Base-by-base conservation (phyloP, 2,888 invertebrate genomes). In the Cheilosia soror region DNA sequence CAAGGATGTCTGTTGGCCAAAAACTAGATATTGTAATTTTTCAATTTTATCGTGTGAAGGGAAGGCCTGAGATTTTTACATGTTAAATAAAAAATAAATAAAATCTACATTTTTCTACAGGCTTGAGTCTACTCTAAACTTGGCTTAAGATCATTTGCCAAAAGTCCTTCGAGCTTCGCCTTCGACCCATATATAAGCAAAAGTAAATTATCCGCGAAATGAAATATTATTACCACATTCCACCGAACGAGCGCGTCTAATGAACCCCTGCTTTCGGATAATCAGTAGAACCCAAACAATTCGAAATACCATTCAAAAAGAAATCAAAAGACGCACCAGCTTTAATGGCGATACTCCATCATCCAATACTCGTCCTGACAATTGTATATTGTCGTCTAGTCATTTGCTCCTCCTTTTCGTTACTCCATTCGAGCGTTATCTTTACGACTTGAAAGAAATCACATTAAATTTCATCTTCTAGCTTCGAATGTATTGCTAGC, bases 391-490 rank as follows among this genome's bases (percentile, higher is more conserved):
- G 33, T 69, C 55, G 77, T 79, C 79, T 68, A 60, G 79, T 58
- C 63, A 62, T 62, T 72, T 68, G 37, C 68, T 44, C 55, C 11
- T 33, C 33, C 66, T 58, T 13, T 40, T 20, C 11, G 29, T 2
- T 37, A 44, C 49, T 33, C 53, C 63, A 42, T 40, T n/a, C 44
- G 37, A 68, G 62, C 66, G 69, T 81, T 85, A 85, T 85, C 85
- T 85, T 85, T 85, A 85, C 66, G 85, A 85, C 85, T 72, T 72
- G 81, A 68, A 81, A 60, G 71, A 77, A 77, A 85, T 85, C 76
- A 72, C 85, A 85, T 85, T 85, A 85, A 85, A 85, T 85, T 81
- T 76, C 85, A 77, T 81, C 76, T 77, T 80, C 65, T 15, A 71
- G 79, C 53, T 68, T 77, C 71, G 66, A 72, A 85, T 72, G 53